phyloP scores from a whole-genome alignment of 2,797 vertebrate genomes.

The Periophthalmus magnuspinnatus region DNA sequence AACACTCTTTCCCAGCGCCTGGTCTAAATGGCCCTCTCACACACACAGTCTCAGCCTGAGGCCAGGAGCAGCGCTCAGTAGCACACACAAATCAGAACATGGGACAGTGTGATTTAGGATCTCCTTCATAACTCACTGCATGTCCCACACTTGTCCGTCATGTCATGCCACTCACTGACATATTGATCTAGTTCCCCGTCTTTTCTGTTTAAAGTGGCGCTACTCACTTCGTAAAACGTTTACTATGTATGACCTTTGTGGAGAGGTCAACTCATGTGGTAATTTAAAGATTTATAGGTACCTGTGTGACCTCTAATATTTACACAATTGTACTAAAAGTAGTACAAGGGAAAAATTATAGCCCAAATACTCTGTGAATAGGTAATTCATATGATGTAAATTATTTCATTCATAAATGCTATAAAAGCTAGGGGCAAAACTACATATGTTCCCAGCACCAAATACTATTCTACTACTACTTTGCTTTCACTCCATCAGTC shows the following conservation, averaged over 20 bases:
- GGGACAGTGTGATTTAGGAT: constrained; percentile 75
- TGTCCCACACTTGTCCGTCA: constrained; percentile 69
- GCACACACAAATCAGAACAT: constrained; percentile 76
- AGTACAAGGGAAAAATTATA: neutral
- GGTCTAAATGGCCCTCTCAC: constrained; percentile 31
- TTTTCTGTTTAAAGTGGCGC: constrained; percentile 58
- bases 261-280: constrained; percentile 32
- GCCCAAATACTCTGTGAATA: neutral
- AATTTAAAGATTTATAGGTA: constrained; percentile 18
- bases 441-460: constrained; percentile 51
- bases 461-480: constrained; percentile 20
- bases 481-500: constrained; percentile 59
- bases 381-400: neutral
- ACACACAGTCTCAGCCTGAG: constrained; percentile 44
- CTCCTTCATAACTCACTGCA: constrained; percentile 74
- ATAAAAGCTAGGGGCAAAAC: constrained; percentile 40
- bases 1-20: constrained; percentile 49
- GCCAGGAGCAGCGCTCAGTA: constrained; percentile 65
- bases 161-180: constrained; percentile 71
- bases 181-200: constrained; percentile 71
- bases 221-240: constrained; percentile 27
- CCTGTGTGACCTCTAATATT: neutral
- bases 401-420: constrained; percentile 38
- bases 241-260: constrained; percentile 19
- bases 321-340: neutral